A percentile compares a stretch with the other conserved stretches of the same genome.
phyloP scores from a whole-genome alignment of 30 jellyfish, hydroid and myxozoan genomes.

The Clytia hemisphaerica region DNA sequence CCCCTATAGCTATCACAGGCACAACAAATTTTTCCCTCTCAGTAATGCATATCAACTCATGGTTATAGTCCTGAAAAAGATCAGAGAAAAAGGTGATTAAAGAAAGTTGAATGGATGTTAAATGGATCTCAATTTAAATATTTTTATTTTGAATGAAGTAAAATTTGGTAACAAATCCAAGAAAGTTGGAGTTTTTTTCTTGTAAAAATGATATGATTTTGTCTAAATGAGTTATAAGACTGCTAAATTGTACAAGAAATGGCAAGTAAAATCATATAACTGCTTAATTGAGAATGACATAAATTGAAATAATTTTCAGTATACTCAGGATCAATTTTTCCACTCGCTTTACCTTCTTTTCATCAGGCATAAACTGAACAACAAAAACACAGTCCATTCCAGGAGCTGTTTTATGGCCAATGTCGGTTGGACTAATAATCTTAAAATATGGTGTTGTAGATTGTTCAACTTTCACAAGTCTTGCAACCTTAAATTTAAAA shows the following conservation, averaged over 20 bases:
- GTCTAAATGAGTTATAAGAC: too few relatives aligned
- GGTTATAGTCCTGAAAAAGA: conserved; percentile 71
- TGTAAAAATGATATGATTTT: too few relatives aligned
- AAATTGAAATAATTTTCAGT: too few relatives aligned
- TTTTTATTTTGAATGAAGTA: too few relatives aligned
- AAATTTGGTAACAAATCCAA: too few relatives aligned
- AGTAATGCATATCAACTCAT: conserved; percentile 89
- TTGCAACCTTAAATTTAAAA: conserved; percentile 71
- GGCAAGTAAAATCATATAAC: too few relatives aligned
- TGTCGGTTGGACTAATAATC: conserved; percentile 81
- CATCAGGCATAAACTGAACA: conserved; percentile 82
- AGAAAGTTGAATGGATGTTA: background rate
- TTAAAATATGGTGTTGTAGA: conserved; percentile 84
- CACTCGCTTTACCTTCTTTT: conserved; percentile 59
- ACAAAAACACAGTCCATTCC: conserved; percentile 84
- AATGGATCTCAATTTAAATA: background rate
- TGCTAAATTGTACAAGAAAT: too few relatives aligned
- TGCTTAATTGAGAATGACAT: background rate
- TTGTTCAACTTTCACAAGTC: conserved; percentile 79
- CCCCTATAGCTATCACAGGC: conserved; percentile 95
- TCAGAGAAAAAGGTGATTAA: background rate
- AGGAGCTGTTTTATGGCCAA: conserved; percentile 97
- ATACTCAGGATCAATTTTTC: too few relatives aligned
- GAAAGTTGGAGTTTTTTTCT: too few relatives aligned
- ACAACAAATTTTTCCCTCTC: conserved; percentile 95